Conservation (phyloP, 2,888 invertebrate genomes). For the Coenonympha arcania region DNA sequence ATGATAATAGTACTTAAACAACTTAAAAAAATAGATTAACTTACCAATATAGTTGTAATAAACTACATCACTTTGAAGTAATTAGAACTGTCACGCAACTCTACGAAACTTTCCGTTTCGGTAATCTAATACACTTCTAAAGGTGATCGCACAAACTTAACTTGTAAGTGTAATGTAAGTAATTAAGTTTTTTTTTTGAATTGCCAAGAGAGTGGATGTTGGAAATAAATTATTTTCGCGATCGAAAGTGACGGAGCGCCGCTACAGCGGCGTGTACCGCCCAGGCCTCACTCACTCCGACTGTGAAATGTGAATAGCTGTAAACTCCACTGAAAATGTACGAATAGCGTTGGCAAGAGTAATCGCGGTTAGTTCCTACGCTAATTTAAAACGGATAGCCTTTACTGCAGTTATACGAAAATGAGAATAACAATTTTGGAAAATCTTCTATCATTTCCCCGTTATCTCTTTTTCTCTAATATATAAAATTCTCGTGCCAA, state of each 20-base stretch:
- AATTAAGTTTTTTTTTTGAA: slow-evolving; percentile 44
- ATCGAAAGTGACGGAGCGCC: slow-evolving; percentile 29
- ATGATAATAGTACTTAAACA: background rate
- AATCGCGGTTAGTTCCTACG: slow-evolving; percentile 3
- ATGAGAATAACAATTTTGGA: too few species aligned
- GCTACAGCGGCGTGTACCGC: slow-evolving; percentile 42
- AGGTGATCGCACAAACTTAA: slow-evolving; percentile 29
- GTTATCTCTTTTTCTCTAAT: too few species aligned
- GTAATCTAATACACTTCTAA: slow-evolving; percentile 26
- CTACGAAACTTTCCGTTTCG: background rate
- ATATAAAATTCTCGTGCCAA: too few species aligned
- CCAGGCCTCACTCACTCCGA: slow-evolving; percentile 46
- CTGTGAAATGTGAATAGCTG: slow-evolving; percentile 39
- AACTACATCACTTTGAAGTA: background rate
- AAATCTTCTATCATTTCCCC: too few species aligned
- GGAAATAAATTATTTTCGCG: slow-evolving; percentile 45
- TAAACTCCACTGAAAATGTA: slow-evolving; percentile 9
- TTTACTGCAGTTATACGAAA: too few species aligned
- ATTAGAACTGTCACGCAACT: slow-evolving; percentile 4
- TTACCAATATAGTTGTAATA: background rate
- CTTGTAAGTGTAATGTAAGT: slow-evolving; percentile 33
- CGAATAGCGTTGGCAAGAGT: slow-evolving; percentile 11
- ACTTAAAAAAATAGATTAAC: background rate
- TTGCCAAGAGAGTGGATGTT: slow-evolving; percentile 34
- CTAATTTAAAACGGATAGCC: too few species aligned